Evolutionary conservation across 1,140 invertebrate genomes (phyloP).

Genomic region (Drosophila kepulauana): DNA sequence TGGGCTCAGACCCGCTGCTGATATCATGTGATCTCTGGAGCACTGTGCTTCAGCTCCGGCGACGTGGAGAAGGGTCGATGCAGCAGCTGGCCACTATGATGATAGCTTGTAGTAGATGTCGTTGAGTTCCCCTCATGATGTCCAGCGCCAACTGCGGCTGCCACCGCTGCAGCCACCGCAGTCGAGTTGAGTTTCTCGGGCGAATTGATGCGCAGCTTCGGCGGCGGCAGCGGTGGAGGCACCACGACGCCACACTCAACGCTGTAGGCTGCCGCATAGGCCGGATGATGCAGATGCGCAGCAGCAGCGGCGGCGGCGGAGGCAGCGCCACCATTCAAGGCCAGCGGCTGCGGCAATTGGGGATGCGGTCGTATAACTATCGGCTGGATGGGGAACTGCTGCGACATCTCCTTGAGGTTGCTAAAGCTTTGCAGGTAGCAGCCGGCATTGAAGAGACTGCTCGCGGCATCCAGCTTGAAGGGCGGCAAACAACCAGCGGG

Average conservation of each 20-base stretch:
- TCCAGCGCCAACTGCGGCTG: conserved; percentile 40
- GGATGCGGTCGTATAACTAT: conserved; percentile 84
- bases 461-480: conserved; percentile 77
- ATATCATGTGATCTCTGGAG: conserved; percentile 86
- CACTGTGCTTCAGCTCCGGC: conserved; percentile 75
- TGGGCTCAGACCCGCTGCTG: conserved; percentile 65
- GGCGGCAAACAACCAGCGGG: conserved; percentile 70
- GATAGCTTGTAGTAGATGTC: conserved; percentile 46
- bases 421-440: conserved; percentile 84
- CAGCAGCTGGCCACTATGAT: conserved; percentile 83
- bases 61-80: conserved; percentile 86
- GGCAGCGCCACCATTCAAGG: conserved; percentile 65
- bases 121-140: conserved; percentile 39
- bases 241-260: conserved; percentile 66
- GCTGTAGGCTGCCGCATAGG: conserved; percentile 78
- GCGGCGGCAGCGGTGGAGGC: conserved; percentile 81
- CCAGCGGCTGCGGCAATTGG: conserved; percentile 80
- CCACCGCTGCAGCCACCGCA: conserved; percentile 61
- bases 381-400: conserved; percentile 84
- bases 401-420: conserved; percentile 82
- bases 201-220: conserved; percentile 86
- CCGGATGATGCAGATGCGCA: conserved; percentile 82
- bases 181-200: conserved; percentile 84
- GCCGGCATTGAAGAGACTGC: conserved; percentile 79
- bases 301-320: conserved; percentile 21